Evolutionary conservation across 53 echinoderm and acorn worm species (phyloP), one percentile per base, ranked within the genome.

Genomic region (Holothuria leucospilota): DNA sequence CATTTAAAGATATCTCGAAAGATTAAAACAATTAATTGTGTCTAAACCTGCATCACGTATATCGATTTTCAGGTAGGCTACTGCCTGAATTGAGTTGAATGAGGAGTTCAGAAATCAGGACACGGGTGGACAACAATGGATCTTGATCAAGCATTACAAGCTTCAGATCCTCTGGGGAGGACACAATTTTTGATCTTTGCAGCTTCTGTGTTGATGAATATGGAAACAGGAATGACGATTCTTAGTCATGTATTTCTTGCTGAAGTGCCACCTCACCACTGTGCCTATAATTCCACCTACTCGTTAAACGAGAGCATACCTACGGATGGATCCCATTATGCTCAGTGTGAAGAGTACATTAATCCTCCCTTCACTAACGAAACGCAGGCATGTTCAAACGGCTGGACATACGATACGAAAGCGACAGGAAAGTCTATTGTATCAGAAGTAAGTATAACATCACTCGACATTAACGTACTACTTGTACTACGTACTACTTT

Each of bases 211-310:
- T 30, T 80, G 27, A 80, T 80, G 62, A 59, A 80, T 11, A 60
- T 80, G 1, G 60, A 60, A 59, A 80, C 53, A 38, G 80, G 60
- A 18, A 59, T 80, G 28, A 59, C 61, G 18, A 29, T 80, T 60
- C 26, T 80, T 30, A 60, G 61, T 61, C 56, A 80, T 29, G 80
- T 80, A 20, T 80, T 80, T 60, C 80, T 80, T 15, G 80, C 80
- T 7, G 59, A 80, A 30, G 56, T 59, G 56, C 80, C 80, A 15
- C 80, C 80, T 13, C 34, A 80, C 56, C 80, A 80, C 18, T 80
- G 80, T 29, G 80, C 60, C 13, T 30, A 11, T 26, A 67, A 30
- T 15, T 80, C 80, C 29, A 52, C 51, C 7, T 59, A 59, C 21
- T 29, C 60, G 12, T 29, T 60, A 38, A 59, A 62, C 2, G 80